Evolutionary conservation across 2,888 invertebrate species (phyloP).

Genomic region (Smittia aterrima): DNA sequence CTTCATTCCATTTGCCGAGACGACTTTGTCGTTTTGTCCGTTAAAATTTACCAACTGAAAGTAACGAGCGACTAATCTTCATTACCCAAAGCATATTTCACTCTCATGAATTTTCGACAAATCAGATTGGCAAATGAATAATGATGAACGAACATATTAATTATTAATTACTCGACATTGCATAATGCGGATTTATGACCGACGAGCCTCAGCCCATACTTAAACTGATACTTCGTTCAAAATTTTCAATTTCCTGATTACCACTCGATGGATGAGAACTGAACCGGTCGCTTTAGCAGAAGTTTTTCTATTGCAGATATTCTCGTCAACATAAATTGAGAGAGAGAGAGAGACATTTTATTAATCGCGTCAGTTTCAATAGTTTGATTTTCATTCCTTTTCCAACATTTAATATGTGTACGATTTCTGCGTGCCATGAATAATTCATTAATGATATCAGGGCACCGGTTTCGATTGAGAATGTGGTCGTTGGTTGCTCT

Average conservation of each 20-base stretch:
- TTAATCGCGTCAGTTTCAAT: background rate
- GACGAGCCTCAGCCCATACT: background rate
- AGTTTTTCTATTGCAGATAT: too few species aligned
- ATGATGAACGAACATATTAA: background rate
- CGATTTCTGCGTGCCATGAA: slow-evolving; percentile 32
- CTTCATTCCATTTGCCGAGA: too few species aligned
- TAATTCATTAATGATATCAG: slow-evolving; percentile 12
- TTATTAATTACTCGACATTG: background rate
- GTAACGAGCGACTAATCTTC: too few species aligned
- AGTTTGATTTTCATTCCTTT: slow-evolving; percentile 21
- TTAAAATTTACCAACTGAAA: too few species aligned
- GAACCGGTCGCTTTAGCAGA: too few species aligned
- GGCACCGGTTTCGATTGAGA: slow-evolving; percentile 21
- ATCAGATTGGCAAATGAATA: background rate
- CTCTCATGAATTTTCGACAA: background rate
- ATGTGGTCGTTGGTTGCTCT: background rate
- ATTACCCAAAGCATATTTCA: too few species aligned
- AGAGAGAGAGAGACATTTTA: too few species aligned
- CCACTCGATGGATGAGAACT: background rate
- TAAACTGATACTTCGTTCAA: background rate
- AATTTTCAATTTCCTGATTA: slow-evolving; percentile 6
- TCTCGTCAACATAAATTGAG: too few species aligned
- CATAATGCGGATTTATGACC: background rate
- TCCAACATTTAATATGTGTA: slow-evolving; percentile 23
- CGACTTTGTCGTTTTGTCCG: too few species aligned